Evolutionary conservation across 2,888 invertebrate species (phyloP), one percentile per base, ranked within the genome.

Genomic region (Spisula solida): DNA sequence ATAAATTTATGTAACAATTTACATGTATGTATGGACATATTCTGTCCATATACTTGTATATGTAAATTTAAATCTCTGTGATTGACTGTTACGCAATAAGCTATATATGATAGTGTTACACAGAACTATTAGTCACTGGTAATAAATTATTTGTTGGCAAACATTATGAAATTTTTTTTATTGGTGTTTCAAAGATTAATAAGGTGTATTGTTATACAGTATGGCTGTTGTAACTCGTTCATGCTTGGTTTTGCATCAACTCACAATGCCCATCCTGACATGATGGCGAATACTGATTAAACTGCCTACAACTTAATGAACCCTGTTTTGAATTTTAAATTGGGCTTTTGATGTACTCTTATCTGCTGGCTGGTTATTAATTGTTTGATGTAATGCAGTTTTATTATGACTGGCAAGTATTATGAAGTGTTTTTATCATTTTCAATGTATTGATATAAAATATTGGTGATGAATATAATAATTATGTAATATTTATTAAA

Each of bases 211-310:
- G 75, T 75, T 12, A 12, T 31, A 75, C 75, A 66, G 60, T 66
- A 41, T 66, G 10, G 18, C 34, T 75, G 75, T 29, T 75, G 18
- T 75, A 75, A 31, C 41, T 41, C 41, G 41, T 75, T 75, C 75
- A 75, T 75, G 75, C 75, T 31, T 34, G 16, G 31, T 75, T 75
- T 75, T 75, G 31, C 75, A 75, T 75, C 31, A 60, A 31, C 34
- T 31, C 31, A 31, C 31, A 4, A 16, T 75, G 75, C 75, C 75
- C 34, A 34, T 75, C 75, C 75, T 14, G 18, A 34, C 18, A 0
- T 34, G 75, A 75, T 75, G 10, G 75, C 25, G 16, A 75, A 31
- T 34, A 75, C 75, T 75, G 75, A 75, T 75, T 18, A 75, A 31
- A 75, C 75, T 31, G 31, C 12, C 60, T 75, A 25, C 10, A 34